Evolutionary conservation across 2,888 invertebrate species (phyloP).

Genomic region (Chrysotoxum bicinctum): DNA sequence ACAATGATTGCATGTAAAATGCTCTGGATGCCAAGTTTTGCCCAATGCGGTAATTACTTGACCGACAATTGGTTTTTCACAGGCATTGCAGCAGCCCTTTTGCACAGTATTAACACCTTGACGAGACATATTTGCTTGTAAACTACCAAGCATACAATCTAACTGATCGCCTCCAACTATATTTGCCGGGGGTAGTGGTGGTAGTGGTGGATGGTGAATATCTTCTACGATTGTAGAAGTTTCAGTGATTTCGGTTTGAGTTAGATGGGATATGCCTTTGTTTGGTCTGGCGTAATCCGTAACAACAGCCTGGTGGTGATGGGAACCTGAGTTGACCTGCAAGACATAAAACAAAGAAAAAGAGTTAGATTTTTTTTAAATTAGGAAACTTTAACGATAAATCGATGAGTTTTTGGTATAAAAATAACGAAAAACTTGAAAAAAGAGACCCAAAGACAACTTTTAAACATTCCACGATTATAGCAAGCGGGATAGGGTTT

Average conservation of each 20-base stretch:
- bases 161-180: slow-evolving; percentile 81
- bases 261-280: slow-evolving; percentile 83
- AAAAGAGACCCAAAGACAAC: too few species aligned
- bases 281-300: slow-evolving; percentile 88
- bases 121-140: slow-evolving; percentile 98
- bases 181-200: slow-evolving; percentile 9
- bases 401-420: too few species aligned
- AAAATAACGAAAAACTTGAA: too few species aligned
- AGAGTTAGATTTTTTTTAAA: background rate
- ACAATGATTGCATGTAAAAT: slow-evolving; percentile 99
- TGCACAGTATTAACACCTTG: slow-evolving; percentile 99
- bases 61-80: slow-evolving; percentile 99
- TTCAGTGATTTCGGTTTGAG: slow-evolving; percentile 79
- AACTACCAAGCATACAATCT: slow-evolving; percentile 83
- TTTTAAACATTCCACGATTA: too few species aligned
- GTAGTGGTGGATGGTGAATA: slow-evolving; percentile 48
- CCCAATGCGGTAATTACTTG: slow-evolving; percentile 96
- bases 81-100: slow-evolving; percentile 99
- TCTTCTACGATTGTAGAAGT: slow-evolving; percentile 79
- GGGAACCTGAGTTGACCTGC: slow-evolving; percentile 85
- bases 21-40: slow-evolving; percentile 99
- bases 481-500: too few species aligned
- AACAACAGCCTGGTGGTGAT: slow-evolving; percentile 85
- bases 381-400: too few species aligned
- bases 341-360: slow-evolving; percentile 67